Percentiles rank a stretch among this genome's conserved stretches.
Conservation (phyloP, 2,113 vertebrate genomes). For the Panurus biarmicus region DNA sequence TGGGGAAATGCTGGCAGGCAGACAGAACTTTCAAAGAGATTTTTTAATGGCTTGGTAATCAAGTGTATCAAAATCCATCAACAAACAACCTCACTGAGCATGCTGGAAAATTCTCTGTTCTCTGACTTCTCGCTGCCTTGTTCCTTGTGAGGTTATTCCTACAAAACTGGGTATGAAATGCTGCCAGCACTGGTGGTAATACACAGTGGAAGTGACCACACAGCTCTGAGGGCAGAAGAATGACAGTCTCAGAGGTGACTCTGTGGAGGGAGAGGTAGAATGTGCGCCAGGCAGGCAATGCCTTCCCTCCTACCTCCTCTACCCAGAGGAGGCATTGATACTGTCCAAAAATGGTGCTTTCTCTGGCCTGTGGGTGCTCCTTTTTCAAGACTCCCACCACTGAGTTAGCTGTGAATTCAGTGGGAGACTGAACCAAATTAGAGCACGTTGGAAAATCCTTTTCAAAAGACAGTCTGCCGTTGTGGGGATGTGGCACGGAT, state of each 20-base stretch:
- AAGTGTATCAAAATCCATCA: not conserved
- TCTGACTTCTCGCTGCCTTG: not conserved
- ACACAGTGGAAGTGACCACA: not conserved
- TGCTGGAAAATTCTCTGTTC: not conserved
- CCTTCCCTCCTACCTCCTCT: not conserved
- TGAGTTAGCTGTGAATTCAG: constrained; percentile 12
- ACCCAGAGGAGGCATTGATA: not conserved
- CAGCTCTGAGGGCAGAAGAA: not conserved
- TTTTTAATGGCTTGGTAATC: not conserved
- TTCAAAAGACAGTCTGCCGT: not conserved
- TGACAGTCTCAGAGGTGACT: not conserved
- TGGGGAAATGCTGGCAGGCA: not conserved
- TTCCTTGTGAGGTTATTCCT: not conserved
- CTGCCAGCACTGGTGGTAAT: not conserved
- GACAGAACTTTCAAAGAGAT: not conserved
- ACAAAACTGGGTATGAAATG: not conserved
- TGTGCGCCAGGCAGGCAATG: not conserved
- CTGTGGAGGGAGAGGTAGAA: not conserved
- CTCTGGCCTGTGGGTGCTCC: not conserved
- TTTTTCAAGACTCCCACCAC: not conserved
- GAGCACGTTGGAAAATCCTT: not conserved
- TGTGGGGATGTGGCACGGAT: not conserved
- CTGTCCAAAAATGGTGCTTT: not conserved
- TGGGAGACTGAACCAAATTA: constrained; percentile 13
- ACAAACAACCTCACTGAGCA: not conserved